Percentiles rank a stretch among this genome's conserved stretches.
phyloP scores from a whole-genome alignment of 2,888 invertebrate genomes.

The Parnassius smintheus region DNA sequence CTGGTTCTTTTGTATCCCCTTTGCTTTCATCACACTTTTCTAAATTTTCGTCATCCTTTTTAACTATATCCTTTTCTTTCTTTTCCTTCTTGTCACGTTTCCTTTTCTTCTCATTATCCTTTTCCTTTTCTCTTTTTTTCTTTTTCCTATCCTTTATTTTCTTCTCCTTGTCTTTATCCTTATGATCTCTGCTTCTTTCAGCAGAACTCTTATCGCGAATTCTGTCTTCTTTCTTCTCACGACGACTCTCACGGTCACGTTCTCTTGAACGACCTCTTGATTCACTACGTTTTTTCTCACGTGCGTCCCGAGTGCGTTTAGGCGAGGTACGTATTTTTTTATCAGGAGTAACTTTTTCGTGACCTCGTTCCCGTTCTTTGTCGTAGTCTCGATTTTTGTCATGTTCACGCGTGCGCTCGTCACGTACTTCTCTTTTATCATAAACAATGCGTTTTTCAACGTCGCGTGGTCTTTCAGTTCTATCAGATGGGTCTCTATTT shows the following conservation, averaged over 20 bases:
- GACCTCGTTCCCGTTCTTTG: constrained; percentile 65
- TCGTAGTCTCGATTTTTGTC: constrained; percentile 63
- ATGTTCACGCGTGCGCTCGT: constrained; percentile 53
- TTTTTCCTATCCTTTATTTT: constrained; percentile 74
- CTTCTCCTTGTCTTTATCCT: constrained; percentile 77
- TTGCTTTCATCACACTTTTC: constrained; percentile 37
- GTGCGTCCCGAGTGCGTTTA: constrained; percentile 61
- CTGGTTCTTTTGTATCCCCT: constrained; percentile 30
- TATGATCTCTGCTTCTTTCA: constrained; percentile 73
- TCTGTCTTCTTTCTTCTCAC: constrained; percentile 79
- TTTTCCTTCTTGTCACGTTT: constrained; percentile 80
- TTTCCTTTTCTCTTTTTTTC: constrained; percentile 74
- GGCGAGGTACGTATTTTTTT: constrained; percentile 63
- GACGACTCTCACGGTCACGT: constrained; percentile 74
- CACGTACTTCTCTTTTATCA: constrained; percentile 58
- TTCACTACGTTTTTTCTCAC: constrained; percentile 71
- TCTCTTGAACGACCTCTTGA: constrained; percentile 72
- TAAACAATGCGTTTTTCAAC: constrained; percentile 53
- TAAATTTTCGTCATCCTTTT: constrained; percentile 43
- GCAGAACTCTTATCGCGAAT: constrained; percentile 63
- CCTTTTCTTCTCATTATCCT: constrained; percentile 73
- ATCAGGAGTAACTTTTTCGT: constrained; percentile 66
- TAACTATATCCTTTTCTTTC: constrained; percentile 64
- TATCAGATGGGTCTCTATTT: constrained; percentile 63
- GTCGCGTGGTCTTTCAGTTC: constrained; percentile 67